Evolutionary conservation across 1,140 invertebrate species (phyloP).

Genomic region (Himalopsyche phryganea): DNA sequence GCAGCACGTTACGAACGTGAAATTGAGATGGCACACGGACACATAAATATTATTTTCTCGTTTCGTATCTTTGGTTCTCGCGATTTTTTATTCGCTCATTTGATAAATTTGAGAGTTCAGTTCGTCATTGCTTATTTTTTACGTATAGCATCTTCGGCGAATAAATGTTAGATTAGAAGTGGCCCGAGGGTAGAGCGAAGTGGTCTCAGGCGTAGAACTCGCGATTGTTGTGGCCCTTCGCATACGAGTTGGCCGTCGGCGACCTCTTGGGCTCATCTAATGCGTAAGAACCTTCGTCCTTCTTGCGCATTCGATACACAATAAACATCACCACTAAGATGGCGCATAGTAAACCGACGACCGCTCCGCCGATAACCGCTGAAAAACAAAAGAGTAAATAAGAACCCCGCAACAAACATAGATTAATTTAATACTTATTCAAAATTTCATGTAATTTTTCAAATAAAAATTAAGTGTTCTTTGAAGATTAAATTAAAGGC

Average conservation of each 20-base stretch:
- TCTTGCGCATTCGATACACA: conserved; percentile 98
- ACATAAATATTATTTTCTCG: conserved; percentile 29
- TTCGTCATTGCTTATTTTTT: conserved; percentile 26
- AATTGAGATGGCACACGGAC: conserved; percentile 33
- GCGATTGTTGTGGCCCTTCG: conserved; percentile 83
- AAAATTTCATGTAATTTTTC: too few species aligned
- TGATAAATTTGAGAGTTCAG: conserved; percentile 28
- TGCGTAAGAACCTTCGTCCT: conserved; percentile 98
- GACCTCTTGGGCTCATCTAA: conserved; percentile 95
- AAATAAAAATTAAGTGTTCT: too few species aligned
- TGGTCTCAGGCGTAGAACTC: conserved; percentile 91
- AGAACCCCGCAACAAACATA: neutral
- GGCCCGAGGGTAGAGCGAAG: conserved; percentile 48
- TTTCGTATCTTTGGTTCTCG: conserved; percentile 35
- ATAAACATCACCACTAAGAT: conserved; percentile 99
- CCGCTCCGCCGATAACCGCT: conserved; percentile 98
- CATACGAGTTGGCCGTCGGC: conserved; percentile 85
- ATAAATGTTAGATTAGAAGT: conserved; percentile 33
- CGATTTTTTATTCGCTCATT: conserved; percentile 27
- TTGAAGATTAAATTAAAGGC: too few species aligned
- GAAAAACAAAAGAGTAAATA: conserved; percentile 41
- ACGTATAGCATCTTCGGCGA: conserved; percentile 27
- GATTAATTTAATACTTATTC: neutral
- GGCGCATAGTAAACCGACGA: conserved; percentile 93
- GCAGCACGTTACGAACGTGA: conserved; percentile 10